phyloP scores from a whole-genome alignment of 1,140 invertebrate genomes.

The Hypothenemus hampei region DNA sequence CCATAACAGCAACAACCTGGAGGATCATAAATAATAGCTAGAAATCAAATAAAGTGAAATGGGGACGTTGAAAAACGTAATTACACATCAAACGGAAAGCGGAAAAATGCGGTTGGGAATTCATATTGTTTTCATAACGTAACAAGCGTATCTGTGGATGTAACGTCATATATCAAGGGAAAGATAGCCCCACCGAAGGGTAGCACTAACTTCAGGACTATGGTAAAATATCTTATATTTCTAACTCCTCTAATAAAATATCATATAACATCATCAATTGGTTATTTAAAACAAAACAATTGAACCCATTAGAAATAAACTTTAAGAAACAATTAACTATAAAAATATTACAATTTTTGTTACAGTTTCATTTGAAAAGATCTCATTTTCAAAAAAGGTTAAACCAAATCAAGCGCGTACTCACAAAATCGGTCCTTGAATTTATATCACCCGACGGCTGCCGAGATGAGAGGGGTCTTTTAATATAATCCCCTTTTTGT shows the following conservation, averaged over 20 bases:
- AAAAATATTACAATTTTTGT: no score
- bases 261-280: no score
- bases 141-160: slow-evolving; percentile 38
- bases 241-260: no score
- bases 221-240: no score
- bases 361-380: no score
- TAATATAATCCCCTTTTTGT: slow-evolving; percentile 27
- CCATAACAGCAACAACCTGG: not conserved
- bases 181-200: no score
- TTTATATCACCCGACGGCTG: slow-evolving; percentile 31
- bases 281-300: no score
- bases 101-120: slow-evolving; percentile 45
- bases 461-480: slow-evolving; percentile 22
- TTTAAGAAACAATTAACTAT: no score
- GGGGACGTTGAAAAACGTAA: slow-evolving; percentile 42
- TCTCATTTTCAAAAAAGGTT: slow-evolving; percentile 17
- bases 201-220: no score
- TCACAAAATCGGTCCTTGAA: slow-evolving; percentile 35
- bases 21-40: slow-evolving; percentile 40
- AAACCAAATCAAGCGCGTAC: slow-evolving; percentile 37
- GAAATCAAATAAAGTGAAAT: slow-evolving; percentile 42
- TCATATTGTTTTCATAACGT: slow-evolving; percentile 46
- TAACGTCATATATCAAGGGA: slow-evolving; percentile 42
- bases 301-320: no score
- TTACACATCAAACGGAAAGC: slow-evolving; percentile 43